Conservation (phyloP, 2,113 vertebrate species). For the Laticauda colubrina region DNA sequence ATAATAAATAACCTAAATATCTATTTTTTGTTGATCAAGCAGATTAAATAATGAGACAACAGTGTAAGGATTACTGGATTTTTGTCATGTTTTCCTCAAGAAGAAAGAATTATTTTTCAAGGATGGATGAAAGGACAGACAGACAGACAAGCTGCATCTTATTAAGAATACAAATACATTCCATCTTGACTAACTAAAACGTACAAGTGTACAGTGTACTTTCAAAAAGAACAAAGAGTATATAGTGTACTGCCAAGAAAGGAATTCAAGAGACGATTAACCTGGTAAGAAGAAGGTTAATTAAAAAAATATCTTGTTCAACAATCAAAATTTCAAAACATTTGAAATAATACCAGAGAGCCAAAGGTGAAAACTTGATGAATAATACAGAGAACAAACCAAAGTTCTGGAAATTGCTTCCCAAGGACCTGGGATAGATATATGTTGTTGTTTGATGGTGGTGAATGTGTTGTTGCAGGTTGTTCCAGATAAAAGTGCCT, state of each 20-base stretch:
- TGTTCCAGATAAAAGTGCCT: too few species aligned
- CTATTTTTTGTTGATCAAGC: not conserved
- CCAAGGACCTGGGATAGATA: too few species aligned
- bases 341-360: not conserved
- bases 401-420: too few species aligned
- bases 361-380: not conserved
- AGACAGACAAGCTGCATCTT: not conserved
- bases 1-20: too few species aligned
- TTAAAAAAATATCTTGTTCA: not conserved
- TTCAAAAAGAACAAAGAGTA: not conserved
- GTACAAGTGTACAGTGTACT: not conserved
- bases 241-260: not conserved
- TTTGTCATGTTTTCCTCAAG: not conserved
- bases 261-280: not conserved
- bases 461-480: too few species aligned
- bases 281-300: not conserved
- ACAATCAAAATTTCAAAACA: not conserved
- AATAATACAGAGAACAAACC: not conserved
- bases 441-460: too few species aligned
- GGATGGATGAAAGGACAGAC: not conserved
- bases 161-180: not conserved
- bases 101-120: not conserved
- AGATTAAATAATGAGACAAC: not conserved
- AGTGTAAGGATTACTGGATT: not conserved
- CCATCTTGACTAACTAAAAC: not conserved